Base-by-base conservation (phyloP, 1,140 invertebrate species). In the Camponotus pennsylvanicus region DNA sequence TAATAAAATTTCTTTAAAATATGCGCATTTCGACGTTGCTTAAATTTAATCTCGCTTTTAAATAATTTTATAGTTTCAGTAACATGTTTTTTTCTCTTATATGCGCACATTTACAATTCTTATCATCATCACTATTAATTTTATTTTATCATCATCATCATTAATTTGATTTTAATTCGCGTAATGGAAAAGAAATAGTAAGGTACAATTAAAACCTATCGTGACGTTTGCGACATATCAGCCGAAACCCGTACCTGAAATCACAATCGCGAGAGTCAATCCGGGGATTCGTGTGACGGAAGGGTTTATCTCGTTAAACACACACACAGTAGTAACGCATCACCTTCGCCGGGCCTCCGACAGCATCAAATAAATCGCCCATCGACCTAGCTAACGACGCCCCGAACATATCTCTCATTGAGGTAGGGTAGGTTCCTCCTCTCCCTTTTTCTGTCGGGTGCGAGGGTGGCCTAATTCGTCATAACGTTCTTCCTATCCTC, bases 381-480 rank as follows among this genome's bases (percentile, higher is more conserved):
- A 89, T 83, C 85, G 78, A 87, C 89, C 77, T 52, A 86, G 87
- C 91, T 93, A 93, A 92, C 90, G 88, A 91, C 90, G 85, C 75
- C 76, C 66, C 82, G 87, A 92, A 93, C 83, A 89, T 90, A 88
- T 93, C 92, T 91, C 89, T 91, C 86, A 83, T 93, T 93, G 91
- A 85, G 93, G 90, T 93, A 93, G 93, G 93, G 91, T 80, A 69
- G 64, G 64, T 69, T 87, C 52, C 79, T 73, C 52, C 64, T 59
- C 42, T 57, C 55, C 40, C 66, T 92, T 91, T 91, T 88, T 92
- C 88, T 82, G 79, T 80, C 82, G 88, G 66, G 67, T 83, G 49
- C 87, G 87, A 89, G 92, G 92, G 88, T 89, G 78, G 86, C 89
- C 91, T 93, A 93, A 93, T 93, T 93, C 91, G 91, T 93, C 92